Base-by-base conservation (phyloP, 2,888 invertebrate species). In the Phalangium opilio region DNA sequence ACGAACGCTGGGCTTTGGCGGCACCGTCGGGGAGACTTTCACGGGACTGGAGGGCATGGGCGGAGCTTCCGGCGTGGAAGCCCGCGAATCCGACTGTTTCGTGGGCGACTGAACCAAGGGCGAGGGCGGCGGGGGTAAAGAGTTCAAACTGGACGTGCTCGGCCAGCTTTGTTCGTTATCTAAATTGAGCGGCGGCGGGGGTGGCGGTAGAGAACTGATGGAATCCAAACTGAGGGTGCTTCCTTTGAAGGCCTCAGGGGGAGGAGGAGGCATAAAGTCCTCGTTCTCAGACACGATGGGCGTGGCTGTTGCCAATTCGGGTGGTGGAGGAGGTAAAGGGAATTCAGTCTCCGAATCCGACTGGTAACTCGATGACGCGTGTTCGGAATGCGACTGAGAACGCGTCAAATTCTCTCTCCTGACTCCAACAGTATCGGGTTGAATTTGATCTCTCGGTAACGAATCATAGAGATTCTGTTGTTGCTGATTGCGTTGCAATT, bases 321-420 rank as follows among this genome's bases (percentile, higher is more conserved):
- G 73, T 1, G 82, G 81, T 1, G 82, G 83, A 2, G 81, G 81
- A 1, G 81, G 81, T 15, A 78, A 68, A 2, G 79, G 77, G 11
- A 74, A 64, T 10, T 73, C 72, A 45, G 27, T 27, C 27, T 27
- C 27, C 4, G 27, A 27, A 27, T 73, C 73, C 3, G 55, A 44
- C 27, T 53, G 53, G 27, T 42, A 27, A 8, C 27, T 27, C 5
- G 8, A 4, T 27, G 27, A 27, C 27, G 5, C 27, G 4, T 27
- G 27, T 27, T 27, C 27, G 5, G 27, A 27, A 27, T 27, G 27
- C 4, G 27, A 27, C 8, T 27, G 27, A 8, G 27, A 27, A 27
- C 27, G 27, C 4, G 27, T 27, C 27, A 27, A 7, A 8, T 27
- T 27, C 27, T 27, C 27, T 27, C 27, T 27, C 27, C 27, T 27